Evolutionary conservation across 2,797 vertebrate species (phyloP).

Genomic region (Siniperca obscura): DNA sequence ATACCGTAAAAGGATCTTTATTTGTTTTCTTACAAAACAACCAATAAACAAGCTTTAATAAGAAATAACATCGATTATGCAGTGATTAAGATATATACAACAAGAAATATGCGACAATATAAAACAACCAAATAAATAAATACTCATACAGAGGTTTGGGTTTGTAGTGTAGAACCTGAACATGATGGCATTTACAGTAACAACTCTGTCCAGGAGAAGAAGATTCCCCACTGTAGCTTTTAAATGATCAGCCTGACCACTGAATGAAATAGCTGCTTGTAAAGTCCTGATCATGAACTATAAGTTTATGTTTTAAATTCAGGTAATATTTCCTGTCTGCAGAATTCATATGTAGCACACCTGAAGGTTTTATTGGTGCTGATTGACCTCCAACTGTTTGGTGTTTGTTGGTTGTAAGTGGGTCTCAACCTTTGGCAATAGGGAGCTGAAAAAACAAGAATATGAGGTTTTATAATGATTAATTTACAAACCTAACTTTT

Average conservation of each 20-base stretch:
- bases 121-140: constrained; percentile 81
- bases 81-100: constrained; percentile 74
- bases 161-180: constrained; percentile 33
- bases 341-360: neutral
- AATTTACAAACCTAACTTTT: too few species aligned
- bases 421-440: constrained; percentile 68
- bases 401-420: neutral
- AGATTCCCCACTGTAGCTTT: neutral
- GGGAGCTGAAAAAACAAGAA: constrained; percentile 73
- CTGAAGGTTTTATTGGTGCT: constrained; percentile 51
- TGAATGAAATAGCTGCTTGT: constrained; percentile 37
- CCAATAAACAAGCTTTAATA: constrained; percentile 56
- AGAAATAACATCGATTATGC: constrained; percentile 55
- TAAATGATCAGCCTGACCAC: neutral
- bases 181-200: constrained; percentile 6
- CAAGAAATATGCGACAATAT: constrained; percentile 66
- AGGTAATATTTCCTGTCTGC: neutral
- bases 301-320: neutral
- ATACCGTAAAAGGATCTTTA: constrained; percentile 46
- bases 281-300: neutral
- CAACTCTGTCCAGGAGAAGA: neutral
- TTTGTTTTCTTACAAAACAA: constrained; percentile 73
- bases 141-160: constrained; percentile 52
- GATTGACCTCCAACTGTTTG: constrained; percentile 1
- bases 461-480: neutral